phyloP scores from a whole-genome alignment of 1,140 invertebrate species.

The Dreissena polymorpha region DNA sequence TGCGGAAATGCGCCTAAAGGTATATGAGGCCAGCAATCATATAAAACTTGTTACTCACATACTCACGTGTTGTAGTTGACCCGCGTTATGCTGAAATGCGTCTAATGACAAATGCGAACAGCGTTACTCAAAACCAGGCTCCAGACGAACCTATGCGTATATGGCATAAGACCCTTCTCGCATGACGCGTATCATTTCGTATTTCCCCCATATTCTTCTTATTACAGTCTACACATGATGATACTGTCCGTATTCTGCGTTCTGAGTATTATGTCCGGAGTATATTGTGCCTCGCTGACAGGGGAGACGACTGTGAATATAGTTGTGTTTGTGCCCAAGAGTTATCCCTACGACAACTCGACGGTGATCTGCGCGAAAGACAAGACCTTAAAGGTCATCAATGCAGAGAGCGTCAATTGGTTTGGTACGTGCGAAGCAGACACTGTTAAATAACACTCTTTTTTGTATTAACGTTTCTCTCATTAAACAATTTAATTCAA shows the following conservation, averaged over 20 bases:
- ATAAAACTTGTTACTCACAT: no score
- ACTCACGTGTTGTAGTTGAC: no score
- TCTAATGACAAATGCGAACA: no score
- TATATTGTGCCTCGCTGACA: slow-evolving; percentile 31
- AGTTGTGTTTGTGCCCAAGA: slow-evolving; percentile 39
- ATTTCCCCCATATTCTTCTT: no score
- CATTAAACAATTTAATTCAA: neutral
- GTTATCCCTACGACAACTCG: slow-evolving; percentile 45
- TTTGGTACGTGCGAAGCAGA: slow-evolving; percentile 43
- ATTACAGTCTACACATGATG: slow-evolving; percentile 52
- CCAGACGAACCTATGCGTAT: no score
- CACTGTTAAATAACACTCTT: no score
- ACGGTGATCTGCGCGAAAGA: slow-evolving; percentile 39
- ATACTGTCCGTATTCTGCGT: slow-evolving; percentile 49
- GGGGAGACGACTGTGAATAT: slow-evolving; percentile 49
- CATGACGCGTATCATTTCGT: no score
- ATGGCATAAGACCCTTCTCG: no score
- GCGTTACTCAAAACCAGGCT: no score
- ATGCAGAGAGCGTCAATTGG: slow-evolving; percentile 46
- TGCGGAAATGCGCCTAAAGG: no score
- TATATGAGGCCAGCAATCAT: no score
- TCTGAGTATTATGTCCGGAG: slow-evolving; percentile 48
- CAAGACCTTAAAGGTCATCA: slow-evolving; percentile 42
- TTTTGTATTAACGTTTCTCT: neutral
- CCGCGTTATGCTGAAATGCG: no score